These are phyloP conservation scores for Noctua janthe DNA, from an alignment of 2,888 invertebrate genomes.

Conservation along the genomic window DNA sequence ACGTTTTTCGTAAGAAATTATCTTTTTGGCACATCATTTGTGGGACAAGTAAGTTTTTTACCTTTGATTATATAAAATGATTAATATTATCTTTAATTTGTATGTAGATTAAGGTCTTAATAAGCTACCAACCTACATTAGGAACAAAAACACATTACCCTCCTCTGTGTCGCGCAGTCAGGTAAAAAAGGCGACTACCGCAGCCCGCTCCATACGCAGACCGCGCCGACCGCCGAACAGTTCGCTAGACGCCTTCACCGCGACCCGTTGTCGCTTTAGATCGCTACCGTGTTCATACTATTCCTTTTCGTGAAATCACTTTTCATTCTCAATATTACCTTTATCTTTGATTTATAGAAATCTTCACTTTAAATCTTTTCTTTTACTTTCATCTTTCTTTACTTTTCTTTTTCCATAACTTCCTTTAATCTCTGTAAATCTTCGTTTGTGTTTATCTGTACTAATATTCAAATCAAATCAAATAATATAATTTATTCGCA, in stretches of 20 bases:
- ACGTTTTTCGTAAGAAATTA: slow-evolving; percentile 40
- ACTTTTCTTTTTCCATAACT: background rate
- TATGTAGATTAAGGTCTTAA: background rate
- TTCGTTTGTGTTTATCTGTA: too few relatives aligned
- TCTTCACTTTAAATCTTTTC: too few relatives aligned
- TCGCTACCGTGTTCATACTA: background rate
- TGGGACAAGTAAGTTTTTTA: slow-evolving; percentile 17
- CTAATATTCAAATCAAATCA: too few relatives aligned
- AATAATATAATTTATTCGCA: too few relatives aligned
- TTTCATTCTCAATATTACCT: background rate
- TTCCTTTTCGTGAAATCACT: background rate
- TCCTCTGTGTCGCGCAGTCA: background rate
- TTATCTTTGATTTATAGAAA: background rate
- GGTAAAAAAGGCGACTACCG: background rate
- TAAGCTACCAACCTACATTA: background rate
- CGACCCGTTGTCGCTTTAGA: background rate
- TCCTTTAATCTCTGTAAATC: background rate
- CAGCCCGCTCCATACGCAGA: background rate
- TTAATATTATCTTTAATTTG: slow-evolving; percentile 5
- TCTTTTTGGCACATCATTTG: slow-evolving; percentile 39
- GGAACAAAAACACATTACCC: background rate
- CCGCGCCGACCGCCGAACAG: background rate
- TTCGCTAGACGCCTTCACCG: background rate
- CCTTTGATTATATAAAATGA: slow-evolving; percentile 26
- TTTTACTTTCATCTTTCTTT: background rate